Evolutionary conservation across 1,140 invertebrate species (phyloP).

Genomic region (Pseudomyrmex dendroicus): DNA sequence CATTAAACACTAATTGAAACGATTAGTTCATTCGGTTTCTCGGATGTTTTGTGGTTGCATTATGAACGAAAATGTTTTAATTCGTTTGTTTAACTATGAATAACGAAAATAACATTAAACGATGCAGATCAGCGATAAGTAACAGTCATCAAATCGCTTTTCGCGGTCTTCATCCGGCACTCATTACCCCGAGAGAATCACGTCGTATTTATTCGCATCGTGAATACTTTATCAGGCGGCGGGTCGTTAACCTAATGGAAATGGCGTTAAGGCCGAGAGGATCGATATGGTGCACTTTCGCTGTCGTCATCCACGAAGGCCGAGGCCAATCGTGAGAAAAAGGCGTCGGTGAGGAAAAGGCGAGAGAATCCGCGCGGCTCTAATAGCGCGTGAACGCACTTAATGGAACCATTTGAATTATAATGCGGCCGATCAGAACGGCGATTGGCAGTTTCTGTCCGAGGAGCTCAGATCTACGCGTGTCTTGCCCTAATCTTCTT

Average conservation of each 20-base stretch:
- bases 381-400: conserved; percentile 73
- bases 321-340: conserved; percentile 61
- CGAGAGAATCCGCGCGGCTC: conserved; percentile 64
- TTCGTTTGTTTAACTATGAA: background rate
- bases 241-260: conserved; percentile 75
- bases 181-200: conserved; percentile 55
- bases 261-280: conserved; percentile 62
- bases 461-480: conserved; percentile 5
- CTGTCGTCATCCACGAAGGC: conserved; percentile 58
- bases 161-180: conserved; percentile 4
- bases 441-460: conserved; percentile 64
- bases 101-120: background rate
- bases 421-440: conserved; percentile 65
- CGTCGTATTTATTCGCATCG: conserved; percentile 66
- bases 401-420: conserved; percentile 74
- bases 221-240: conserved; percentile 71
- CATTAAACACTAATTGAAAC: background rate
- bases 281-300: conserved; percentile 72
- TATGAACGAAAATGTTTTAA: background rate
- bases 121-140: background rate
- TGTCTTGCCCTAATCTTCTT: conserved; percentile 58
- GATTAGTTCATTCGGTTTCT: background rate
- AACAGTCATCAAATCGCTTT: background rate
- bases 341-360: conserved; percentile 17
- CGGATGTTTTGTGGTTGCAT: background rate